Conservation (phyloP, 2,888 invertebrate species). For the Phaonia tiefii region DNA sequence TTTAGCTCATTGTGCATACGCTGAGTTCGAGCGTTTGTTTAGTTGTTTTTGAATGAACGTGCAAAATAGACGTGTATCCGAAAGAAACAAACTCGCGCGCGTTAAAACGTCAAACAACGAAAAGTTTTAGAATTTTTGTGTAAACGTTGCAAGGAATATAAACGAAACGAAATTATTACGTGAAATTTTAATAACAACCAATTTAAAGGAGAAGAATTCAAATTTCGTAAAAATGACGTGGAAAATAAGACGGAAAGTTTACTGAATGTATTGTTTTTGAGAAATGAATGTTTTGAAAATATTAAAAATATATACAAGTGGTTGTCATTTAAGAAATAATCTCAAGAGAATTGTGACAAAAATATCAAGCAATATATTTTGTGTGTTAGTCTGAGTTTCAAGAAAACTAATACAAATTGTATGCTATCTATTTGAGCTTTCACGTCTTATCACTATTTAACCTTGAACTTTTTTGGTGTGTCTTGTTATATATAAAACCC, state of each 20-base stretch:
- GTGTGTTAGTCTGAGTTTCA: background rate
- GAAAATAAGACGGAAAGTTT: conserved; percentile 74
- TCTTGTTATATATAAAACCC: conserved; percentile 27
- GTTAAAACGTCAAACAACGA: conserved; percentile 32
- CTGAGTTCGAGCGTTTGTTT: conserved; percentile 71
- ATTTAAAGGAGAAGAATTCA: background rate
- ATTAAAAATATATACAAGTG: conserved; percentile 12
- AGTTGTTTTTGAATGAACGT: conserved; percentile 80
- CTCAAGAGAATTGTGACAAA: too few relatives aligned
- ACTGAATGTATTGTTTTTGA: too few relatives aligned
- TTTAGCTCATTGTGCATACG: conserved; percentile 73
- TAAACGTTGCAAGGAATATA: too few relatives aligned
- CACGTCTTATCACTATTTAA: conserved; percentile 67
- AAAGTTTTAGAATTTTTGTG: background rate
- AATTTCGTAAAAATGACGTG: conserved; percentile 72
- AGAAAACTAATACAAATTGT: background rate
- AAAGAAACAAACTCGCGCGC: conserved; percentile 30
- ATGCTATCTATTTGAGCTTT: conserved; percentile 24
- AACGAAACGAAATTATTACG: conserved; percentile 38
- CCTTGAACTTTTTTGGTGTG: conserved; percentile 69
- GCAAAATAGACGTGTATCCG: conserved; percentile 77
- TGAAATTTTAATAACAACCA: conserved; percentile 22
- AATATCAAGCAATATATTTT: background rate
- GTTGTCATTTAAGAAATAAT: conserved; percentile 9
- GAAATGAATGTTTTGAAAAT: background rate